Evolutionary conservation across 2,113 vertebrate species (phyloP).

Genomic region (Poecile atricapillus): DNA sequence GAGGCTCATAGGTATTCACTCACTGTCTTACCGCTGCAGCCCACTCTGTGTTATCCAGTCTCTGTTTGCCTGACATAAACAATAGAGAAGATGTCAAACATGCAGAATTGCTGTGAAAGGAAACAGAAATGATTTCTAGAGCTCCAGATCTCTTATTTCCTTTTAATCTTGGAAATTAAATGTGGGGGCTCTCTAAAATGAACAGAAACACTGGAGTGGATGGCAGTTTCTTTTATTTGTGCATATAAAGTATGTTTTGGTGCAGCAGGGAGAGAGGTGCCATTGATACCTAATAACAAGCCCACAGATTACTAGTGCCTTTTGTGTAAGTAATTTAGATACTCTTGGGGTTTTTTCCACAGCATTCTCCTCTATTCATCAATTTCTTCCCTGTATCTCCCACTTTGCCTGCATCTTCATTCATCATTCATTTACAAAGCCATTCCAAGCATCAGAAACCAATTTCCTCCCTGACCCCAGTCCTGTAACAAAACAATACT

Average conservation of each 20-base stretch:
- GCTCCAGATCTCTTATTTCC: conserved; percentile 12
- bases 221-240: background rate
- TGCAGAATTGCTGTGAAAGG: conserved; percentile 11
- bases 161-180: conserved; percentile 28
- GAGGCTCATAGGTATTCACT: conserved; percentile 35
- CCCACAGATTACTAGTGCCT: conserved; percentile 15
- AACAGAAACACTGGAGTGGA: background rate
- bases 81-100: conserved; percentile 45
- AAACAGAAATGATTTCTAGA: background rate
- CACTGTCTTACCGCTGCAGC: background rate
- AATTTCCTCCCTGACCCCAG: conserved; percentile 39
- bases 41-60: conserved; percentile 11
- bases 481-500: conserved; percentile 17
- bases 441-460: conserved; percentile 43
- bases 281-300: conserved; percentile 6
- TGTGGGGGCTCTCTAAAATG: background rate
- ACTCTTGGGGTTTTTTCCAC: background rate
- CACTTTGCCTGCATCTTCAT: background rate
- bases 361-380: background rate
- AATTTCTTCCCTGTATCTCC: conserved; percentile 6
- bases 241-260: background rate
- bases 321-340: conserved; percentile 35
- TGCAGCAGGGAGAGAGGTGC: background rate
- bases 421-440: conserved; percentile 56
- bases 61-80: conserved; percentile 46